Base-by-base conservation (phyloP, 2,888 invertebrate species). In the Cistogaster globosa region DNA sequence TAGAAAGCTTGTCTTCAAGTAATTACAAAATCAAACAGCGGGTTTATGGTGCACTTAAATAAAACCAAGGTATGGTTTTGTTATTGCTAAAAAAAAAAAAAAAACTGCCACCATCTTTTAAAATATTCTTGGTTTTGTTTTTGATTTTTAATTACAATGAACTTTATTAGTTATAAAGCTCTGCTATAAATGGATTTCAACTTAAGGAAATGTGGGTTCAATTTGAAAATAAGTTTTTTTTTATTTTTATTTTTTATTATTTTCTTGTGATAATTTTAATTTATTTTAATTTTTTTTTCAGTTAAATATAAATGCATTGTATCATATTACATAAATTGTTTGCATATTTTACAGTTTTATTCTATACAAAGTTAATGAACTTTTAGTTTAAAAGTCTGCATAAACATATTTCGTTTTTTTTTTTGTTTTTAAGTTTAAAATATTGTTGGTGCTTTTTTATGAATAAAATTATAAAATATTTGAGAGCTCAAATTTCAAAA, bases 201-300 rank as follows among this genome's bases (percentile, higher is more conserved):
- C 51, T 69, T 63, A 74, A 81, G 63, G 67, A 79, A 71, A 62
- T 76, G 65, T 71, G 2, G 38, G 55, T 77, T 69, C 83, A 80
- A 26, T 69, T 57, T 68, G 78, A 77, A 77, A 75, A 80, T 83
- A 84, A 85, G 79, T 79, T 72, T 84, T 86, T 84, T 74, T 18
- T 72, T 83, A 14, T 45, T 71, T 58, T 53, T 32, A 48, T 63
- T 60, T 32, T 62, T 51, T 20, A 2, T 57, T 36, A 12, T 57
- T 32, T 63, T 84, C 20, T 62, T 55, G 36, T 72, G 9, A 60
- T 79, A 38, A 38, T 6, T 53, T 38, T 7, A 45, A 8, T 20
- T 62, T 60, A n/a, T 63, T 26, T 58, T 48, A 14, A 7, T 62
- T 60, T 62, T 14, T n/a, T 53, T 57, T 65, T 67, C 12, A 6